Evolutionary conservation across 2,113 vertebrate species (phyloP), one percentile per base, ranked within the genome.

Genomic region (Misgurnus mizolepis): DNA sequence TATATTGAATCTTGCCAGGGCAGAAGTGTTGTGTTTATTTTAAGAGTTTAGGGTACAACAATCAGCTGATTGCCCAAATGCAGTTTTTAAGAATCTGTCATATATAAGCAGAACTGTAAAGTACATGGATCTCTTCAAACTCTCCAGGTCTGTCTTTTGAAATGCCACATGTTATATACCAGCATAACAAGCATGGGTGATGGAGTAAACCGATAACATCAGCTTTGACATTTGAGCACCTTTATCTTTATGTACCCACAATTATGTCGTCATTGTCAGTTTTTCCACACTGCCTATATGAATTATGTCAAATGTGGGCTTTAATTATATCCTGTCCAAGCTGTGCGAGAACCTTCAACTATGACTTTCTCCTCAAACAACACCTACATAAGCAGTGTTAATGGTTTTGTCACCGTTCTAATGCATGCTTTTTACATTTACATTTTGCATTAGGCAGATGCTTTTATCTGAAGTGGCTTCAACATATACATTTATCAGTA

Each of bases 321-420:
- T 71, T 53, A 62, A 79, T 79, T 18, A 70, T 43, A 61, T 79
- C 15, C 67, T 79, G 9, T 34, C 40, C 27, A 10, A 64, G 18
- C 34, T 15, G 43, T 18, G 22, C 22, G 27, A 56, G n/a, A n/a
- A 56, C 50, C 10, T 56, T 71, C 15, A 55, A 22, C 67, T 22
- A 34, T 27, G 67, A 68, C 67, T 70, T 56, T 55, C 11, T 71
- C 49, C 50, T 56, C 27, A 10, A 0, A 56, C 9, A 53, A 71
- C 27, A 11, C 4, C 27, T 56, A 70, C 14, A 68, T 39, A 17
- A 53, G 27, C 8, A 27, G 12, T 55, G 8, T 17, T n/a, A 4
- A 11, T 0, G 17, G 27, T 39, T 55, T 2, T 39, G 5, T 4
- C 22, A 55, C 49, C 55, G 4, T 7, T 17, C 45, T 69, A 18